Base-by-base conservation (phyloP, 2,113 vertebrate genomes). In the Mormyrus iriodes region DNA sequence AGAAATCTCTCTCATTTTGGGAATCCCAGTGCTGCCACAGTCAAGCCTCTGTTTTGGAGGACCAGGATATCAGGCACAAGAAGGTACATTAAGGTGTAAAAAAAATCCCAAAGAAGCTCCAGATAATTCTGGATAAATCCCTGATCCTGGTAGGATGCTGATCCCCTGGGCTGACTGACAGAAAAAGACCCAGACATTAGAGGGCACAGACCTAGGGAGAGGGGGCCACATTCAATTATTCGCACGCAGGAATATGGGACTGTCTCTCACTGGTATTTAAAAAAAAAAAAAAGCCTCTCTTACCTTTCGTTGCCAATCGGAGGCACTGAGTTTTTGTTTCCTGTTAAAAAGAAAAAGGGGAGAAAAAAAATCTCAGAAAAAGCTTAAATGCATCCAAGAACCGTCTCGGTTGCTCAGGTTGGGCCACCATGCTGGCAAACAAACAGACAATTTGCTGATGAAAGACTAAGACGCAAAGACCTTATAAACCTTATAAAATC, bases 271-370 rank as follows among this genome's bases (percentile, higher is more conserved):
- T 83, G 9, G 42, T 21, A 84, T n/a, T 85, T 58, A 58, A 90
- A 89, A 69, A 90, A 51, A 88, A 85, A 79, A 21, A 69, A 51
- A 84, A 24, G 0, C 2, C 92, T 82, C 39, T 93, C 97, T 97
- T 97, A 99, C 98, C 97, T 99, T 99, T 99, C 15, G 96, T 98
- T 92, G 98, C 98, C 93, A 99, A 97, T 94, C 97, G 96, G 92
- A 99, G 95, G 96, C 98, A 99, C 91, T 99, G 98, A 10, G 97
- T 99, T 96, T 99, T 99, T 53, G 97, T 99, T 96, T 99, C 98
- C 98, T 99, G 94, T 93, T 88, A 91, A 92, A 88, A 91, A 91
- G 52, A 87, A 91, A 42, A 92, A 94, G 92, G 93, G 91, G 44
- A n/a, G n/a, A 89, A 93, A 91, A 84, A n/a, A 84, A 52, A 58